Percentiles rank a stretch among this genome's conserved stretches.
Conservation (phyloP, 2,888 invertebrate species). For the Pseudolycoriella hygida region DNA sequence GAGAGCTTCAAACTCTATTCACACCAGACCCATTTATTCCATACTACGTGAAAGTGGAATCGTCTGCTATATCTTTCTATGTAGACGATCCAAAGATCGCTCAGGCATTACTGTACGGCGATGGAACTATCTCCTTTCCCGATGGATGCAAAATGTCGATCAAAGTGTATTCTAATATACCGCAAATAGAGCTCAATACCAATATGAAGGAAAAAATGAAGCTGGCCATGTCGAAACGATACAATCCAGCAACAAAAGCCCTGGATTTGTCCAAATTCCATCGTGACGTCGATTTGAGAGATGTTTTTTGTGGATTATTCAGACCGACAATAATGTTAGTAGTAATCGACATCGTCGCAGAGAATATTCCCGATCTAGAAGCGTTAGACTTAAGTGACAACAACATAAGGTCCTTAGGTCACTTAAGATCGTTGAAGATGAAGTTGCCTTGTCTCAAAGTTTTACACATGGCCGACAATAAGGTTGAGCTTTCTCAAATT, state of each 20-base stretch:
- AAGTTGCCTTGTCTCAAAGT: slow-evolving; percentile 58
- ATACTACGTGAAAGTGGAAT: slow-evolving; percentile 38
- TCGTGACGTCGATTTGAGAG: slow-evolving; percentile 52
- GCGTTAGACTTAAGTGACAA: slow-evolving; percentile 71
- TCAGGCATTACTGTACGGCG: slow-evolving; percentile 44
- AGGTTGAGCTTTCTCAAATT: no score
- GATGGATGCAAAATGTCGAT: slow-evolving; percentile 54
- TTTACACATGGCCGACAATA: slow-evolving; percentile 64
- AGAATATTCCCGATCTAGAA: slow-evolving; percentile 67
- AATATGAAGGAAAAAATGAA: slow-evolving; percentile 58
- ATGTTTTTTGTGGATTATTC: slow-evolving; percentile 57
- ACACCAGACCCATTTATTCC: slow-evolving; percentile 52
- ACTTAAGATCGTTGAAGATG: slow-evolving; percentile 41
- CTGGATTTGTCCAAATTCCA: slow-evolving; percentile 67
- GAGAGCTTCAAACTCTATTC: slow-evolving; percentile 38
- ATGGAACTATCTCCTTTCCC: slow-evolving; percentile 49
- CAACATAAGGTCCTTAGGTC: slow-evolving; percentile 47
- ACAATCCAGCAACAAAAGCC: slow-evolving; percentile 39
- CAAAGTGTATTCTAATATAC: slow-evolving; percentile 43
- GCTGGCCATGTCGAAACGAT: slow-evolving; percentile 56
- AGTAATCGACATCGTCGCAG: slow-evolving; percentile 61
- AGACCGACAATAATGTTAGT: slow-evolving; percentile 51
- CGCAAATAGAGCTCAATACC: slow-evolving; percentile 45
- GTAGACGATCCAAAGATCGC: slow-evolving; percentile 61
- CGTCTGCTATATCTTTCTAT: slow-evolving; percentile 52